Evolutionary conservation across 2,797 vertebrate genomes (phyloP).

Genomic region (Carapus acus): DNA sequence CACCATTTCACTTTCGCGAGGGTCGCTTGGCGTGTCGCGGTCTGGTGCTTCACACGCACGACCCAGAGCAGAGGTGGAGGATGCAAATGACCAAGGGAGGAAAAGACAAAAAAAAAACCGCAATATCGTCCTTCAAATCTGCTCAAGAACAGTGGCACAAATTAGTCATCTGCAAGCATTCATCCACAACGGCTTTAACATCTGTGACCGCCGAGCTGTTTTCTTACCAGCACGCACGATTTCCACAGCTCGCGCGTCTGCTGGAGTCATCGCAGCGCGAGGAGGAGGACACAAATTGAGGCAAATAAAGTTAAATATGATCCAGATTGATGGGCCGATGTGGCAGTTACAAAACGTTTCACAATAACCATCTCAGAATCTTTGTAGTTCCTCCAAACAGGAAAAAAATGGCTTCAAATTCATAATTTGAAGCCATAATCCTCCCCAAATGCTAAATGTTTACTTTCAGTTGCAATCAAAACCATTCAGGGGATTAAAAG

Average conservation of each 20-base stretch:
- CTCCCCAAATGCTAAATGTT: no score
- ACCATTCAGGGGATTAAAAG: not conserved
- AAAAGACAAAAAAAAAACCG: conserved; percentile 20
- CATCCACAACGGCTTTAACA: conserved; percentile 62
- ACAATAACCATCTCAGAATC: conserved; percentile 23
- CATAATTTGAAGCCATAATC: conserved; percentile 1
- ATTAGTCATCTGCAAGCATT: conserved; percentile 58
- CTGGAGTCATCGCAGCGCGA: conserved; percentile 49
- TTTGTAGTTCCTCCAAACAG: conserved; percentile 11
- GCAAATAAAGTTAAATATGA: conserved; percentile 53
- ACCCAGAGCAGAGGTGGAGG: conserved; percentile 27
- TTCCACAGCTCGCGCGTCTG: conserved; percentile 56
- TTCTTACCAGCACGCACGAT: conserved; percentile 42
- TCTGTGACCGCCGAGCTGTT: conserved; percentile 55
- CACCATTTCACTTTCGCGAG: conserved; percentile 8
- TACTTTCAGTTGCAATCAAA: no score
- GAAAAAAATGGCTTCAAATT: conserved; percentile 11
- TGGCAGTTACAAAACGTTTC: conserved; percentile 28
- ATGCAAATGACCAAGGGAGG: no score
- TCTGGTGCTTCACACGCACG: conserved; percentile 9
- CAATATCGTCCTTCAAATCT: conserved; percentile 5
- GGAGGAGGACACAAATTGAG: conserved; percentile 51
- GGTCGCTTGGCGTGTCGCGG: conserved; percentile 11
- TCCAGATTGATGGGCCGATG: conserved; percentile 48
- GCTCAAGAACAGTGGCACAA: conserved; percentile 49